A percentile compares a stretch with the other conserved stretches of the same genome.
Conservation (phyloP, 1,140 invertebrate genomes). For the Eurosta solidaginis region DNA sequence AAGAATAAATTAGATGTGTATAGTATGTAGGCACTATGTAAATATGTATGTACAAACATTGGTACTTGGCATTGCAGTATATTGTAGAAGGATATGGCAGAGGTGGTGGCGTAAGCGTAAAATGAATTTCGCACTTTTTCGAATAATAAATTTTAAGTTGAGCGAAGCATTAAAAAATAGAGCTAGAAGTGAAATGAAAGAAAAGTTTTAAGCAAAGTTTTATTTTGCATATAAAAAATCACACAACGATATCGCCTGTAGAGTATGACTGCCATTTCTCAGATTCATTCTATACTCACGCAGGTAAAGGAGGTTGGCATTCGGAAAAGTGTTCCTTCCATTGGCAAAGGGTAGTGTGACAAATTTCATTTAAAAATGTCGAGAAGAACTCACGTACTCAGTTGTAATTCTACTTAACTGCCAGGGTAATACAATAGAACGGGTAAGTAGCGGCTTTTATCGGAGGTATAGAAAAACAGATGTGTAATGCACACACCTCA, state of each 20-base stretch:
- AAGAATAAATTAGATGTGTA: too few species aligned
- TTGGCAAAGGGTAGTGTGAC: slow-evolving; percentile 43
- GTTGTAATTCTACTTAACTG: neutral
- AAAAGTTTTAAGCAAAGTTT: slow-evolving; percentile 30
- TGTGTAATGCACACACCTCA: neutral
- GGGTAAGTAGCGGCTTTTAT: neutral
- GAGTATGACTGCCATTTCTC: neutral
- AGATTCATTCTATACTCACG: neutral
- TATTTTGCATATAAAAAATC: slow-evolving; percentile 53
- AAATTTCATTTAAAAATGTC: slow-evolving; percentile 59
- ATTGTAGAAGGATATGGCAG: neutral
- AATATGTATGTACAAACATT: neutral
- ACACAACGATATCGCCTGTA: neutral
- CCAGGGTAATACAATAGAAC: neutral
- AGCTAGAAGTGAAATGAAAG: slow-evolving; percentile 29
- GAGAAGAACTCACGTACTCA: slow-evolving; percentile 50
- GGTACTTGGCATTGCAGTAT: neutral
- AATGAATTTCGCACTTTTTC: slow-evolving; percentile 61
- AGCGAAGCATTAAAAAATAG: slow-evolving; percentile 30
- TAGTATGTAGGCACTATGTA: neutral
- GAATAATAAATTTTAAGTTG: slow-evolving; percentile 60
- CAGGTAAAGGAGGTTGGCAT: neutral
- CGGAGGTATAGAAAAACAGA: neutral
- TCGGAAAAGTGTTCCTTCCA: neutral
- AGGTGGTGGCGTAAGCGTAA: slow-evolving; percentile 40